Conservation (phyloP, 2,113 vertebrate genomes). For the Phyllopteryx taeniolatus region DNA sequence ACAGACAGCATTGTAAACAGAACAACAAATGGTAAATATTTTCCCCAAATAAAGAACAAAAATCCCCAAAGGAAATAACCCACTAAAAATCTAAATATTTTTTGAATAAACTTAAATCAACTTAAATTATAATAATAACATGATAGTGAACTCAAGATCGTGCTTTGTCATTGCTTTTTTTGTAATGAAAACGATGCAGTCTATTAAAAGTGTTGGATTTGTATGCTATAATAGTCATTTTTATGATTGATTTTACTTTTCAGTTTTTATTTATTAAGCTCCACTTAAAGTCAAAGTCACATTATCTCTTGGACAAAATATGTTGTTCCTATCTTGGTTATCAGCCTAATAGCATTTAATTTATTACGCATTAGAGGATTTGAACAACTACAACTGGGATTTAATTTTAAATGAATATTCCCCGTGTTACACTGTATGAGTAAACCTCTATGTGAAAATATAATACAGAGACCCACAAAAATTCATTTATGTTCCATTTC, state of each 20-base stretch:
- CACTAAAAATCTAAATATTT: slow-evolving; percentile 26
- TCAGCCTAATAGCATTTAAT: slow-evolving; percentile 49
- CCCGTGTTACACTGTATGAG: slow-evolving; percentile 30
- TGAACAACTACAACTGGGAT: slow-evolving; percentile 55
- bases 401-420: slow-evolving; percentile 56
- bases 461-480: slow-evolving; percentile 60
- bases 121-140: slow-evolving; percentile 11
- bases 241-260: slow-evolving; percentile 32
- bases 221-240: slow-evolving; percentile 22
- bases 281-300: slow-evolving; percentile 36
- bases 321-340: slow-evolving; percentile 31
- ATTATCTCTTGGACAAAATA: slow-evolving; percentile 33
- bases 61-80: slow-evolving; percentile 23
- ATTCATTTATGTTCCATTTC: slow-evolving; percentile 57
- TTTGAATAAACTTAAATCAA: slow-evolving; percentile 2
- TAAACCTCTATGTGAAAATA: slow-evolving; percentile 54
- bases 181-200: slow-evolving; percentile 15
- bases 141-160: slow-evolving; percentile 22
- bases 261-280: slow-evolving; percentile 34
- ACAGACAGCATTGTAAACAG: slow-evolving; percentile 45
- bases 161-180: slow-evolving; percentile 20
- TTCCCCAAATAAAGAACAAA: slow-evolving; percentile 39
- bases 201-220: slow-evolving; percentile 20
- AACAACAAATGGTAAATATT: slow-evolving; percentile 53
- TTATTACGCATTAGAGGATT: slow-evolving; percentile 52